Evolutionary conservation across 2,797 vertebrate species (phyloP), one percentile per base, ranked within the genome.

Genomic region (Spinus olivaceus): DNA sequence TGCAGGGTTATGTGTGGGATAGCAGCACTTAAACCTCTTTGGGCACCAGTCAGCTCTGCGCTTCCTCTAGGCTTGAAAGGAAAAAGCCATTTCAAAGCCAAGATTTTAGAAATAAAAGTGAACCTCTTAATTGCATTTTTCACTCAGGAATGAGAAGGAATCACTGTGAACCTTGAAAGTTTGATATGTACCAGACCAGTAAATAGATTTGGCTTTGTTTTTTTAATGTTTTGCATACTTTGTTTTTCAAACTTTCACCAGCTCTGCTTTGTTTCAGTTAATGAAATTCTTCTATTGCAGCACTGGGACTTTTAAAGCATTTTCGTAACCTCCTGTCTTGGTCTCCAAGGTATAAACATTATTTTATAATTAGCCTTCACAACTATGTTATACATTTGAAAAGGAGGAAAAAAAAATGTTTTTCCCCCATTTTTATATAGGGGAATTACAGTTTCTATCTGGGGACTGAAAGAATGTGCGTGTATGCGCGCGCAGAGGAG

Each of bases 281-380:
- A 98, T 98, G 97, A 98, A 91, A 97, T 98, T 98, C 97, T 96
- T 97, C 93, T 97, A 92, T 97, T 97, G 95, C 96, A 97, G 98
- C 96, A 69, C 95, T 95, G 98, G 97, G 97, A 98, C 96, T 98
- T 97, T 96, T 96, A 97, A 98, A 98, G 96, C 97, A 98, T 97
- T 98, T 97, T 97, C 63, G 95, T 97, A 97, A 97, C 96, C 97
- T 97, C 97, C 96, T 92, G 92, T 97, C 96, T 97, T 59, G 86
- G 82, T 98, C 98, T 98, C 98, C 93, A 96, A 97, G 98, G 98
- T 96, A 97, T 98, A 98, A 97, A 97, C 96, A 97, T 98, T 98
- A 97, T 98, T 98, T 98, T 97, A 98, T 98, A 98, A 98, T 98
- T 98, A 98, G 97, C 95, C 96, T 97, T 98, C 98, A 97, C 97